Evolutionary conservation across 35 echinoderm and acorn worm genomes (phyloP).

Genomic region (Apostichopus japonicus): DNA sequence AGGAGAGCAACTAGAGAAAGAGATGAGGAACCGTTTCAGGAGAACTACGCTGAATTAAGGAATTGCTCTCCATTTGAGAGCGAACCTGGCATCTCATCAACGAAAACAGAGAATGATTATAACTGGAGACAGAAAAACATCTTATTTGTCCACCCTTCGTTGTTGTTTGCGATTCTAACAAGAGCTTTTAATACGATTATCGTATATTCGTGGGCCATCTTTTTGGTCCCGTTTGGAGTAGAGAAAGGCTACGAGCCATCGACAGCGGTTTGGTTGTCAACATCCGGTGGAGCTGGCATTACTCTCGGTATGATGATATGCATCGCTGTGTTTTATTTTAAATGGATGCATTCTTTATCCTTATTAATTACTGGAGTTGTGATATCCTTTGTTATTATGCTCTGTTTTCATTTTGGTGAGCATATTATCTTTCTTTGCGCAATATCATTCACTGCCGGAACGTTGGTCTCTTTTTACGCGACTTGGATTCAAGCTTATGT

Average conservation of each 20-base stretch:
- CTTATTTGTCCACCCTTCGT: background rate
- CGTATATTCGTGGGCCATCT: background rate
- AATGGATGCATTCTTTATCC: background rate
- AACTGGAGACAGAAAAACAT: background rate
- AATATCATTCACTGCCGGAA: background rate
- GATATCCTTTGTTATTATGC: background rate
- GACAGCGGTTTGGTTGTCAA: background rate
- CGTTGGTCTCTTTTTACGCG: background rate
- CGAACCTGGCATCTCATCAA: background rate
- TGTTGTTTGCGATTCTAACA: background rate
- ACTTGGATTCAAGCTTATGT: background rate
- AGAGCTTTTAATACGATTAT: background rate
- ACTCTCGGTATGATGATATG: background rate
- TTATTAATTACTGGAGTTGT: background rate
- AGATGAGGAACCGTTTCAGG: background rate
- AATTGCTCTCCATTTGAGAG: background rate
- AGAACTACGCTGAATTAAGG: background rate
- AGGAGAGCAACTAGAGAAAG: too few relatives aligned
- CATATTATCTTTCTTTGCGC: background rate
- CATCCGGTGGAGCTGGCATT: slow-evolving; percentile 8
- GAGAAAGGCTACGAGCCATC: background rate
- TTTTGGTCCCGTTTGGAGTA: background rate
- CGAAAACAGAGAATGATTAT: background rate
- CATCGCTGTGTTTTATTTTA: slow-evolving; percentile 5
- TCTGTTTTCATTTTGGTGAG: background rate